Evolutionary conservation across 2,888 invertebrate species (phyloP).

Genomic region (Sphaerophoria rueppellii): DNA sequence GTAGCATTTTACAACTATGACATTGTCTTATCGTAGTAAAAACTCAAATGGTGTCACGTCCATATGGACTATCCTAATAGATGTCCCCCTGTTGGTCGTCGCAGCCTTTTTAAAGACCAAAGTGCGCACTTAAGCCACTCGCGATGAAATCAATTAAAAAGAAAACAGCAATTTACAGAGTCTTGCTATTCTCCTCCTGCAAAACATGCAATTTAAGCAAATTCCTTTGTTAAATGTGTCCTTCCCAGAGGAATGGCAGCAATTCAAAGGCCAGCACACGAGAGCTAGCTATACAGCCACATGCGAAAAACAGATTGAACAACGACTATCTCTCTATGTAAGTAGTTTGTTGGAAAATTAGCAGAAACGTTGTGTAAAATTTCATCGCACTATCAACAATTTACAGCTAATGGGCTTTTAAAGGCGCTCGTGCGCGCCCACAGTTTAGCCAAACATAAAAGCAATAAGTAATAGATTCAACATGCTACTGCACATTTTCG

Average conservation of each 20-base stretch:
- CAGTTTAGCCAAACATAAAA: slow-evolving; percentile 30
- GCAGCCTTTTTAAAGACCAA: slow-evolving; percentile 31
- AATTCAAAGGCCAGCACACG: slow-evolving; percentile 26
- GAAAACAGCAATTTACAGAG: slow-evolving; percentile 41
- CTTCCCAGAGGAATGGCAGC: slow-evolving; percentile 38
- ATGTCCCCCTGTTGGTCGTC: slow-evolving; percentile 10
- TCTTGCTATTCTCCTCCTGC: not conserved
- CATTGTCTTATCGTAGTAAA: slow-evolving; percentile 57
- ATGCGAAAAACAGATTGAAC: slow-evolving; percentile 46
- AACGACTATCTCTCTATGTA: slow-evolving; percentile 17
- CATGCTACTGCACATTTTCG: slow-evolving; percentile 59
- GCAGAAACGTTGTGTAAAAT: slow-evolving; percentile 64
- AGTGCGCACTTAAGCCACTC: slow-evolving; percentile 63
- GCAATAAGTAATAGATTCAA: slow-evolving; percentile 19
- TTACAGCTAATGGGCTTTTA: slow-evolving; percentile 71
- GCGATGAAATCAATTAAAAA: slow-evolving; percentile 67
- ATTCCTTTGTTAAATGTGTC: slow-evolving; percentile 56
- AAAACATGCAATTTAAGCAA: slow-evolving; percentile 43
- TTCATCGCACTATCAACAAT: slow-evolving; percentile 68
- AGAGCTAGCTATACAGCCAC: not conserved
- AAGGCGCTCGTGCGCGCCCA: slow-evolving; percentile 67
- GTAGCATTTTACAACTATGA: slow-evolving; percentile 50
- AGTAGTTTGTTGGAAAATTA: slow-evolving; percentile 54
- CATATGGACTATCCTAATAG: slow-evolving; percentile 26
- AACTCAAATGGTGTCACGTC: slow-evolving; percentile 62